These are phyloP conservation scores for Chelon auratus DNA, from an alignment of 2,797 vertebrate species.

Conservation along the genomic window DNA sequence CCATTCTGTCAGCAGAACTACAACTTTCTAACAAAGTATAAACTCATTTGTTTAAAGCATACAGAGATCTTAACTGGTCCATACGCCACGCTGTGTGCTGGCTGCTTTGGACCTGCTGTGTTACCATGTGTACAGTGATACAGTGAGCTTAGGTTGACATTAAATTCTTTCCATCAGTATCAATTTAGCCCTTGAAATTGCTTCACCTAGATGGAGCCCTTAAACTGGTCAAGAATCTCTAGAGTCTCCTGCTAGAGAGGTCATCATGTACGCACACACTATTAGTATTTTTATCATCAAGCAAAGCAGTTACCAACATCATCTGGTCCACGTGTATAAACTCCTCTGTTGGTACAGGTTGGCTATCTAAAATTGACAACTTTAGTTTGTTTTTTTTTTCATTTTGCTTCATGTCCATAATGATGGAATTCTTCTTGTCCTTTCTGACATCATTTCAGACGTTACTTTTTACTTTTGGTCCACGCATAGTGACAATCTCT, in stretches of 20 bases:
- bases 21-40: slow-evolving; percentile 4
- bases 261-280: slow-evolving; percentile 24
- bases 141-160: slow-evolving; percentile 15
- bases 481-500: slow-evolving; percentile 21
- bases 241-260: slow-evolving; percentile 3
- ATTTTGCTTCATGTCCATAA: slow-evolving; percentile 31
- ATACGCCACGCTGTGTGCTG: neutral
- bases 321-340: slow-evolving; percentile 46
- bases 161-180: slow-evolving; percentile 24
- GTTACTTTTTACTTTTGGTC: slow-evolving; percentile 33
- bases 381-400: slow-evolving; percentile 28
- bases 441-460: slow-evolving; percentile 26
- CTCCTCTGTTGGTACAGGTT: slow-evolving; percentile 46
- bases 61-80: slow-evolving; percentile 6
- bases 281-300: slow-evolving; percentile 31
- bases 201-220: slow-evolving; percentile 37
- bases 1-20: slow-evolving; percentile 2
- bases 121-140: slow-evolving; percentile 11
- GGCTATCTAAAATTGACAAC: slow-evolving; percentile 45
- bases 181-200: slow-evolving; percentile 63
- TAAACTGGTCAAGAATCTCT: slow-evolving; percentile 26
- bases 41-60: slow-evolving; percentile 25
- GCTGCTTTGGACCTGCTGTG: slow-evolving; percentile 4
- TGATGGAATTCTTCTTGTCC: slow-evolving; percentile 24
- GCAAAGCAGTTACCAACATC: slow-evolving; percentile 33